Evolutionary conservation across 2,113 vertebrate species (phyloP).

Genomic region (Phylloscopus whistleri): DNA sequence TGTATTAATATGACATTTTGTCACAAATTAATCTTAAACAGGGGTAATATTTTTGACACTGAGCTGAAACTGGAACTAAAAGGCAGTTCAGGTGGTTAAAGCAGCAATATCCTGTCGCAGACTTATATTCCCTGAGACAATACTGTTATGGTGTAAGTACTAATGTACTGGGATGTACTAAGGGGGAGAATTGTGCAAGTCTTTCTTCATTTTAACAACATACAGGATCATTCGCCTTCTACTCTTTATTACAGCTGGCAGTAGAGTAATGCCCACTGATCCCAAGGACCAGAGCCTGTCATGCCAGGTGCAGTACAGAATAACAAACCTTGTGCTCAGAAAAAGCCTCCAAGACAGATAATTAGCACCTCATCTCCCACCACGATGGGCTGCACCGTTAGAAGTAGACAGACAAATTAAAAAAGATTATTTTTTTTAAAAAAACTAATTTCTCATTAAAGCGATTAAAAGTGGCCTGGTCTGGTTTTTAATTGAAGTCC

Average conservation of each 20-base stretch:
- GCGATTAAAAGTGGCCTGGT: conserved; percentile 25
- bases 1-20: conserved; percentile 67
- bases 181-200: neutral
- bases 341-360: conserved; percentile 1
- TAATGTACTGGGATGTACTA: neutral
- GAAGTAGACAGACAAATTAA: neutral
- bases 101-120: conserved; percentile 45
- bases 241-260: neutral
- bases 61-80: conserved; percentile 50
- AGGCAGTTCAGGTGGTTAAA: conserved; percentile 56
- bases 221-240: neutral
- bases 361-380: conserved; percentile 10
- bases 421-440: neutral
- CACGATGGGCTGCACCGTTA: neutral
- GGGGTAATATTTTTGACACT: conserved; percentile 54
- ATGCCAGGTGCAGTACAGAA: neutral
- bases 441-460: conserved; percentile 17
- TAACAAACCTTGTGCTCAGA: neutral
- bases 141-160: conserved; percentile 36
- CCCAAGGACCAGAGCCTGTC: neutral
- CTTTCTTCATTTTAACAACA: conserved; percentile 53
- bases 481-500: conserved; percentile 53
- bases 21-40: conserved; percentile 63
- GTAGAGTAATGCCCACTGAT: neutral
- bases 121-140: conserved; percentile 48